These are phyloP conservation scores for Amblyopsis rosae DNA, from an alignment of 2,113 vertebrate genomes.

Conservation along the genomic window DNA sequence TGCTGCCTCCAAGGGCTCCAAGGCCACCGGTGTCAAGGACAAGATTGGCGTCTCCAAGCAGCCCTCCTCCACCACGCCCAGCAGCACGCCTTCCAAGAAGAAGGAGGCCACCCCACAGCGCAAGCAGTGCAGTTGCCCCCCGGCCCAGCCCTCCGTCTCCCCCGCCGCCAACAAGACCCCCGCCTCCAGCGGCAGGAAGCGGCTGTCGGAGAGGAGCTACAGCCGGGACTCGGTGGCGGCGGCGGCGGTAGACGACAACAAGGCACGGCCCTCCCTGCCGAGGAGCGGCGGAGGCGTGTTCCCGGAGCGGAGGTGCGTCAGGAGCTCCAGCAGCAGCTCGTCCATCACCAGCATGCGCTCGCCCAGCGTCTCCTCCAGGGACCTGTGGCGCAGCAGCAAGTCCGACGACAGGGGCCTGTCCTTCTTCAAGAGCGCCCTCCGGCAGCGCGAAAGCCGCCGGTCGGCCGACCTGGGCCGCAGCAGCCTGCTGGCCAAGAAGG, in stretches of 20 bases:
- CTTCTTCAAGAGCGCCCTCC: constrained; percentile 92
- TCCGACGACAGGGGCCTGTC: constrained; percentile 94
- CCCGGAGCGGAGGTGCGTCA: constrained; percentile 74
- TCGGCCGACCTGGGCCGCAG: constrained; percentile 94
- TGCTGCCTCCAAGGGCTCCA: constrained; percentile 78
- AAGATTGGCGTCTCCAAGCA: constrained; percentile 78
- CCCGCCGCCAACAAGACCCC: constrained; percentile 76
- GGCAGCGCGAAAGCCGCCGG: constrained; percentile 92
- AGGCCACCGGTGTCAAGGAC: constrained; percentile 68
- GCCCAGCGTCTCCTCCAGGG: constrained; percentile 74
- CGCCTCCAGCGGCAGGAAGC: constrained; percentile 71
- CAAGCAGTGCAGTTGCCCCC: constrained; percentile 76
- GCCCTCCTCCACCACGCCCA: constrained; percentile 76
- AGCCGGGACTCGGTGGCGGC: constrained; percentile 82
- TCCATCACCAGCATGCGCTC: constrained; percentile 93
- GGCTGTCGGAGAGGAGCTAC: constrained; percentile 82
- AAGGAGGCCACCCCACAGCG: constrained; percentile 78
- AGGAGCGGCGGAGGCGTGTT: constrained; percentile 67
- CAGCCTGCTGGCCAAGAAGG: constrained; percentile 84
- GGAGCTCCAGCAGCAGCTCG: constrained; percentile 86
- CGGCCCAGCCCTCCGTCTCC: constrained; percentile 72
- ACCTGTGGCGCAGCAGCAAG: constrained; percentile 87
- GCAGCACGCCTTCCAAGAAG: constrained; percentile 73
- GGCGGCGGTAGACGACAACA: constrained; percentile 53
- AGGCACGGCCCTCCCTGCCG: constrained; percentile 72